phyloP scores from a whole-genome alignment of 2,888 invertebrate genomes.

The Cheilosia urbana region DNA sequence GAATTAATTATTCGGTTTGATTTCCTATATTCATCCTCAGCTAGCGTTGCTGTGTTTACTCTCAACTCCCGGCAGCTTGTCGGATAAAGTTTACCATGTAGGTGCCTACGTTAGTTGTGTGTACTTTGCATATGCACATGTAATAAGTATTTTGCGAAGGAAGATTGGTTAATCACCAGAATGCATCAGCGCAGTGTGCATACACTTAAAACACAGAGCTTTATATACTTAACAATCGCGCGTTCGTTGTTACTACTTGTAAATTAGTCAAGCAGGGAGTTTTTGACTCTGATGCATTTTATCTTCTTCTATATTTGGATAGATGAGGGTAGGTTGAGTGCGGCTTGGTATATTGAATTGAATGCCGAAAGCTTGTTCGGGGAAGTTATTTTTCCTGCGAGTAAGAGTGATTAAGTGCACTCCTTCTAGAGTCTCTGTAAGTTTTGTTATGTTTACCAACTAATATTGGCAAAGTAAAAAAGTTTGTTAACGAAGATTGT shows the following conservation, averaged over 20 bases:
- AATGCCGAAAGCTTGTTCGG: not conserved
- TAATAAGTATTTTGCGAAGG: conserved; percentile 50
- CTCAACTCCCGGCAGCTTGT: conserved; percentile 11
- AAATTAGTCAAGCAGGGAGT: conserved; percentile 43
- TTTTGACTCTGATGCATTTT: conserved; percentile 23
- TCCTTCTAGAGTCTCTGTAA: not conserved
- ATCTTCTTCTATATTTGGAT: not conserved
- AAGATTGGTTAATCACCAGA: conserved; percentile 68
- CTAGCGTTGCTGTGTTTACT: conserved; percentile 38
- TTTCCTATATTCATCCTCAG: conserved; percentile 52
- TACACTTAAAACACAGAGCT: not conserved
- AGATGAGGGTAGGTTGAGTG: not conserved
- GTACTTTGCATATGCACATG: conserved; percentile 37
- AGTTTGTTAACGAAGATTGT: not conserved
- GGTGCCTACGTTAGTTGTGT: conserved; percentile 9
- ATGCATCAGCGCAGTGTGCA: conserved; percentile 17
- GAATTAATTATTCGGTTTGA: conserved; percentile 74
- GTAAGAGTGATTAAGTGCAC: not conserved
- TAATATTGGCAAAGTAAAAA: not conserved
- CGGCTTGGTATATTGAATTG: not conserved
- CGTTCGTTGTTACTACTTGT: conserved; percentile 20
- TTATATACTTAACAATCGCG: not conserved
- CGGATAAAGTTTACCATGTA: conserved; percentile 13
- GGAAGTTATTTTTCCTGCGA: not conserved
- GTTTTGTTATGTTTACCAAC: not conserved